These are phyloP conservation scores for Henricia sp. DNA, from an alignment of 53 echinoderm and acorn worm species.

Conservation along the genomic window DNA sequence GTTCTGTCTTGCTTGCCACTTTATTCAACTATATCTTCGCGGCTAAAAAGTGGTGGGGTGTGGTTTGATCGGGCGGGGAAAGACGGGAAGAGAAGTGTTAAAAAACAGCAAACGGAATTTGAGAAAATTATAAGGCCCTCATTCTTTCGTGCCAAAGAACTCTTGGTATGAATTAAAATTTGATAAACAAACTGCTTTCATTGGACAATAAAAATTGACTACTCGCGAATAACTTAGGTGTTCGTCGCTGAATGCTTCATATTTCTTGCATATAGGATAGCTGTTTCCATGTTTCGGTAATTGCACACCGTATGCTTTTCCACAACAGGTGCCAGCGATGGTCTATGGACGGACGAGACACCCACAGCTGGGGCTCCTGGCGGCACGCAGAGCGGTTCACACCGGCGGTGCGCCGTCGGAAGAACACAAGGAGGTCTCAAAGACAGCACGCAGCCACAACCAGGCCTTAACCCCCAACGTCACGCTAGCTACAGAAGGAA, in stretches of 20 bases:
- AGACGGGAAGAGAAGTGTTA: too few species aligned
- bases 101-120: too few species aligned
- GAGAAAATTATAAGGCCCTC: too few species aligned
- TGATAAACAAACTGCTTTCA: neutral
- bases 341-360: neutral
- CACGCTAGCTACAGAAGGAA: too few species aligned
- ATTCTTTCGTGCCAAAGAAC: neutral
- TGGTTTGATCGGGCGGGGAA: too few species aligned
- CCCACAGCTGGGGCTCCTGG: constrained; percentile 24
- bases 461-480: too few species aligned
- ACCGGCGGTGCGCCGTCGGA: too few species aligned
- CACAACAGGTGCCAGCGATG: constrained; percentile 23
- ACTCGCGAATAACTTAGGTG: neutral
- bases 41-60: too few species aligned
- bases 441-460: too few species aligned
- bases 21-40: too few species aligned
- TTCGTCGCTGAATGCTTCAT: neutral
- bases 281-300: neutral
- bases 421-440: too few species aligned
- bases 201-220: neutral
- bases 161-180: neutral
- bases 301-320: neutral
- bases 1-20: too few species aligned
- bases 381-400: constrained; percentile 13
- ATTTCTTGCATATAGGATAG: neutral